Evolutionary conservation across 2,888 invertebrate species (phyloP).

Genomic region (Oscheius sp.): DNA sequence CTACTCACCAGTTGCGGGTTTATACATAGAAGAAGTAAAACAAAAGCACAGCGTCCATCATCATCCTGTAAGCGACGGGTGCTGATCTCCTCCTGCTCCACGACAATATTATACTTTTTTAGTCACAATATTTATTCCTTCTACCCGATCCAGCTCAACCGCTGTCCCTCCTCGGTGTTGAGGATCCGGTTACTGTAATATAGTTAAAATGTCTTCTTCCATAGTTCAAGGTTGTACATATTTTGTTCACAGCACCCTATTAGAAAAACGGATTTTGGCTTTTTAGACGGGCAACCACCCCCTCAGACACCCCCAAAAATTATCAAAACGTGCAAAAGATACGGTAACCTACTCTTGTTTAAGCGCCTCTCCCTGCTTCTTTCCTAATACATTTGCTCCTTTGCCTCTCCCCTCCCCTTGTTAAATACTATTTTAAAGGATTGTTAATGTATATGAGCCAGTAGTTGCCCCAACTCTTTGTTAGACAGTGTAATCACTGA

Average conservation of each 20-base stretch:
- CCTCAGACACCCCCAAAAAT: too few species aligned
- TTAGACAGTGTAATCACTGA: too few species aligned
- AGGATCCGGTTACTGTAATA: background rate
- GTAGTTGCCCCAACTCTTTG: too few species aligned
- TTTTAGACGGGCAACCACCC: too few species aligned
- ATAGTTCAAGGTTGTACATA: background rate
- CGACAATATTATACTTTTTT: background rate
- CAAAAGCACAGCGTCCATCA: background rate
- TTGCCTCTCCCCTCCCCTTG: too few species aligned
- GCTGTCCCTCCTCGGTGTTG: conserved; percentile 5
- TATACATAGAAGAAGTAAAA: background rate
- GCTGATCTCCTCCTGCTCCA: conserved; percentile 14
- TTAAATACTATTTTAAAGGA: too few species aligned
- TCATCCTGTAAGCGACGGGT: background rate
- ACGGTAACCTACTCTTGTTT: too few species aligned
- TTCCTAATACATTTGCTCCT: too few species aligned
- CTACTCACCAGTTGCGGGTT: conserved; percentile 16
- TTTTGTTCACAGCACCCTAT: conserved; percentile 1
- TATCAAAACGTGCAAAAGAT: too few species aligned
- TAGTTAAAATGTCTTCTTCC: background rate
- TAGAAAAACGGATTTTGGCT: background rate
- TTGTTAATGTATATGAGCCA: too few species aligned
- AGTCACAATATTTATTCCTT: background rate
- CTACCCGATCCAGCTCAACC: conserved; percentile 17
- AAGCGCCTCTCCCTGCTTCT: too few species aligned